A percentile compares a stretch with the other conserved stretches of the same genome.
These are phyloP conservation scores for Drosophila phalerata DNA, from an alignment of 2,888 invertebrate species.

Conservation along the genomic window DNA sequence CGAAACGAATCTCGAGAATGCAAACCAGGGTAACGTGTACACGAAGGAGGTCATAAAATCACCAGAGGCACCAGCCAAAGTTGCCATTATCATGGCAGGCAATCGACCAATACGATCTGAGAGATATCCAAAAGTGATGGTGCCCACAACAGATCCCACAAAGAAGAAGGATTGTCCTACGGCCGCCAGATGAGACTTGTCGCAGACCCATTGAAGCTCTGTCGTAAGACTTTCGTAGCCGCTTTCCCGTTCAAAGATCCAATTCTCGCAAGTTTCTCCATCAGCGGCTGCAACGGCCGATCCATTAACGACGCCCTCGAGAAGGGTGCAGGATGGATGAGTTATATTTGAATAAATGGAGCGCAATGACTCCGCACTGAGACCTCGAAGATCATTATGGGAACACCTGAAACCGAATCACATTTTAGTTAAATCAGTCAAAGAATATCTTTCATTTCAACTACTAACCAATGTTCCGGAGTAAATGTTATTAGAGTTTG, in stretches of 20 bases:
- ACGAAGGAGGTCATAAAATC: slow-evolving; percentile 87
- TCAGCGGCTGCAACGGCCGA: slow-evolving; percentile 67
- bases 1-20: slow-evolving; percentile 87
- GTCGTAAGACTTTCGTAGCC: slow-evolving; percentile 88
- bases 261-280: slow-evolving; percentile 85
- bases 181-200: slow-evolving; percentile 87
- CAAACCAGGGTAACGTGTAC: slow-evolving; percentile 85
- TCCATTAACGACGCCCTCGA: slow-evolving; percentile 57
- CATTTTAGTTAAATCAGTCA: not conserved
- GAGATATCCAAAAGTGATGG: slow-evolving; percentile 87
- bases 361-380: slow-evolving; percentile 67
- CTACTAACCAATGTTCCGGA: slow-evolving; percentile 85
- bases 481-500: slow-evolving; percentile 87
- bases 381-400: slow-evolving; percentile 70
- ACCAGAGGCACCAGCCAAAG: slow-evolving; percentile 86
- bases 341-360: slow-evolving; percentile 69
- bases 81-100: slow-evolving; percentile 86
- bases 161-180: slow-evolving; percentile 88
- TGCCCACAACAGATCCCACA: slow-evolving; percentile 87
- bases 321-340: slow-evolving; percentile 51
- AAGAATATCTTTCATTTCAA: not conserved
- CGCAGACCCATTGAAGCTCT: slow-evolving; percentile 88
- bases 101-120: slow-evolving; percentile 87
- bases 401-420: slow-evolving; percentile 71
- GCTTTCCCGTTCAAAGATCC: slow-evolving; percentile 87